Conservation (phyloP, 2,113 vertebrate genomes). For the Lepus americanus region DNA sequence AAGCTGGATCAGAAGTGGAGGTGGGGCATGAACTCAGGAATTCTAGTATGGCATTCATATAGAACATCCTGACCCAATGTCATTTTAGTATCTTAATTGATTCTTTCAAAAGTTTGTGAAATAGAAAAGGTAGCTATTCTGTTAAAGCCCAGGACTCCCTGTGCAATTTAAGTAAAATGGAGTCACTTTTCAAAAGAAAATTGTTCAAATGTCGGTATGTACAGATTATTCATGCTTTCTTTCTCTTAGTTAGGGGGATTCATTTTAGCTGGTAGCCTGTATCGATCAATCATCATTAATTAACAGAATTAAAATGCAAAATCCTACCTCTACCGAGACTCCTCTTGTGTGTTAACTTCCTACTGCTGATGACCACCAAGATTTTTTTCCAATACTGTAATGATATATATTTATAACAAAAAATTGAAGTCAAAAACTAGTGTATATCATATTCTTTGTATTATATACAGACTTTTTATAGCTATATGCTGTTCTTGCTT, state of each 20-base stretch:
- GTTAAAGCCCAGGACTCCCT: background rate
- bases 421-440: background rate
- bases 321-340: background rate
- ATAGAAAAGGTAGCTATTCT: background rate
- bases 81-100: background rate
- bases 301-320: background rate
- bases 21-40: too few species aligned
- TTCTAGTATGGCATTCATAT: too few species aligned
- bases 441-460: background rate
- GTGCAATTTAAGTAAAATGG: conserved; percentile 42
- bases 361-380: background rate
- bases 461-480: background rate
- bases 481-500: background rate
- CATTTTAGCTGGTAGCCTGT: background rate
- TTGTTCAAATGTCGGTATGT: background rate
- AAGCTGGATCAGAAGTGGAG: too few species aligned
- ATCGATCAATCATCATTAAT: background rate
- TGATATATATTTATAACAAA: background rate
- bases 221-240: background rate
- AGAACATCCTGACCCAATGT: too few species aligned
- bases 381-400: background rate
- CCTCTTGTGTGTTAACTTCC: background rate
- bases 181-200: background rate
- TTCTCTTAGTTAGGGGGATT: background rate
- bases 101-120: conserved; percentile 31